These are phyloP conservation scores for Galleria mellonella DNA, from an alignment of 1,140 invertebrate species.

Conservation along the genomic window DNA sequence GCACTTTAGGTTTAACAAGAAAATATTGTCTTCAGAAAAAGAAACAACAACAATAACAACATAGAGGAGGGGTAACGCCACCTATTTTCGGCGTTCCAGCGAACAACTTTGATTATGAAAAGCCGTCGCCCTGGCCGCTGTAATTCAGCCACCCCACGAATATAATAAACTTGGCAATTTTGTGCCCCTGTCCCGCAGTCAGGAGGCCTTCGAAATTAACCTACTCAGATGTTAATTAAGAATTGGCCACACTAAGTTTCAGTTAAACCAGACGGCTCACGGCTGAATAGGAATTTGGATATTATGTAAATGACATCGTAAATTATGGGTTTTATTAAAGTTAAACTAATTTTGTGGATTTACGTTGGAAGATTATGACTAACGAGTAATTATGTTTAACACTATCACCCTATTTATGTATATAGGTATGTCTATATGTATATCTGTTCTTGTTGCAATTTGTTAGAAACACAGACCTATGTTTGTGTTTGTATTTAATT, in stretches of 20 bases:
- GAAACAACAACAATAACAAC: too few species aligned
- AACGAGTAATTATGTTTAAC: not conserved
- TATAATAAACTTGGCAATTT: slow-evolving; percentile 18
- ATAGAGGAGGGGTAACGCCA: too few species aligned
- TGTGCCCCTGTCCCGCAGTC: slow-evolving; percentile 1
- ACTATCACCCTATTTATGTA: too few species aligned
- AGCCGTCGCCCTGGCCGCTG: not conserved
- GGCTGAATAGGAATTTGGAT: slow-evolving; percentile 8
- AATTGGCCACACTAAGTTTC: slow-evolving; percentile 12
- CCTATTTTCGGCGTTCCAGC: slow-evolving; percentile 1
- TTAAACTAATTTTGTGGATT: slow-evolving; percentile 5
- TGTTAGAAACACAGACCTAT: too few species aligned
- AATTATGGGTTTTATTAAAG: slow-evolving; percentile 7
- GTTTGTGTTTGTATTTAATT: too few species aligned
- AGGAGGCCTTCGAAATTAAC: slow-evolving; percentile 6
- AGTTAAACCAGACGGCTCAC: slow-evolving; percentile 10
- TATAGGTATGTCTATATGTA: too few species aligned
- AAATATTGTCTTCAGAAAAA: too few species aligned
- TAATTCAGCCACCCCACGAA: slow-evolving; percentile 5
- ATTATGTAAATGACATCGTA: slow-evolving; percentile 11
- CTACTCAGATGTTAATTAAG: slow-evolving; percentile 18
- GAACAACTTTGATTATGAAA: slow-evolving; percentile 14
- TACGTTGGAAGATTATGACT: not conserved
- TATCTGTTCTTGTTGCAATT: too few species aligned
- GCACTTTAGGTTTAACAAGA: too few species aligned